Percentiles rank a stretch among this genome's conserved stretches.
Conservation (phyloP, 2,113 vertebrate genomes). For the Melanostigma gelatinosum region DNA sequence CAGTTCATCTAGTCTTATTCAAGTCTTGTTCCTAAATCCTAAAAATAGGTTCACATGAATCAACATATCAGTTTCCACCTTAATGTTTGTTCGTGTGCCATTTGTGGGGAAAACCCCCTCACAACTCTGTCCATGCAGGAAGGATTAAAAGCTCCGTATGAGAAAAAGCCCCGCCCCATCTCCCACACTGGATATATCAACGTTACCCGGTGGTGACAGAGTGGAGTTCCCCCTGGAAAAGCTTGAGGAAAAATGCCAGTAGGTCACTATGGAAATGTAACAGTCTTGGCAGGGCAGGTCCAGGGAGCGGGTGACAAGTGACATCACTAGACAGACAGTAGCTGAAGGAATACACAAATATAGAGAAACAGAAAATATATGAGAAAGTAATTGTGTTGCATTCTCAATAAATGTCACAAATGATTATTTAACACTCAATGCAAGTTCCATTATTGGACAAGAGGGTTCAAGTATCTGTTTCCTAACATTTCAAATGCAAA, state of each 20-base stretch:
- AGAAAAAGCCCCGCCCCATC: not conserved
- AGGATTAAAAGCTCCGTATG: not conserved
- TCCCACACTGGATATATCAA: not conserved
- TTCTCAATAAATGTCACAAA: not conserved
- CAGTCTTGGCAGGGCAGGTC: conserved; percentile 79
- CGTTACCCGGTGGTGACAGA: conserved; percentile 84
- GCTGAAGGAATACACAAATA: conserved; percentile 59
- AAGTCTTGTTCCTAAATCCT: not conserved
- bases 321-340: conserved; percentile 74
- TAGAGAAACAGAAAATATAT: not conserved
- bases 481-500: not conserved
- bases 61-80: not conserved
- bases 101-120: not conserved
- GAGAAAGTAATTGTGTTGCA: not conserved
- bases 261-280: conserved; percentile 84
- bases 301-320: conserved; percentile 87
- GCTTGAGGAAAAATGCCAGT: conserved; percentile 86
- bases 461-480: not conserved
- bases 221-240: conserved; percentile 89
- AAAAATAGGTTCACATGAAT: not conserved
- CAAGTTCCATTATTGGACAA: not conserved
- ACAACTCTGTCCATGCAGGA: not conserved
- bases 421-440: not conserved
- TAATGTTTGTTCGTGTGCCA: not conserved
- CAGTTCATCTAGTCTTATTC: not conserved